These are phyloP conservation scores for Diplazon laetatorius DNA, from an alignment of 2,888 invertebrate species.

Conservation along the genomic window DNA sequence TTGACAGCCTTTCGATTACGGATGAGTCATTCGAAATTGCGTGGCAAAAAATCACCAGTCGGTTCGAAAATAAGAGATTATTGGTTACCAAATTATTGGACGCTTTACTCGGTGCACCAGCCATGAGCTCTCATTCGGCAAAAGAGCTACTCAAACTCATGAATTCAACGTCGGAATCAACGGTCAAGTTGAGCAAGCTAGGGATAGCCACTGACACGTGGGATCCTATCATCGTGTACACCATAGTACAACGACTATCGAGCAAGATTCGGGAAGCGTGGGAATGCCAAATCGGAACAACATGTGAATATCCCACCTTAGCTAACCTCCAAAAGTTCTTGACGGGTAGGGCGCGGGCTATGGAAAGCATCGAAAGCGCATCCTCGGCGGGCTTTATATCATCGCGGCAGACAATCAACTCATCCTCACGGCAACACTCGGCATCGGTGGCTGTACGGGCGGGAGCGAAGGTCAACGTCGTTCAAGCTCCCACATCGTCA, in stretches of 20 bases:
- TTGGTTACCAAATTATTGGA: slow-evolving; percentile 2
- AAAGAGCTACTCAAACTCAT: not conserved
- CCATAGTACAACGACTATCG: not conserved
- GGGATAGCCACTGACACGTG: not conserved
- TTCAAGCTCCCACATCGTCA: no score
- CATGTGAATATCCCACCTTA: not conserved
- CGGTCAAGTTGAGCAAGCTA: slow-evolving; percentile 5
- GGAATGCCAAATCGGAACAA: slow-evolving; percentile 21
- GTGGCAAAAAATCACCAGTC: not conserved
- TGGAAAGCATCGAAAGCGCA: slow-evolving; percentile 7
- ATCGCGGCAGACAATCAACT: no score
- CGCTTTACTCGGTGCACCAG: not conserved
- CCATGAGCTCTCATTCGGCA: not conserved
- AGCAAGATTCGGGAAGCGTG: slow-evolving; percentile 11
- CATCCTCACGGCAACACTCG: not conserved
- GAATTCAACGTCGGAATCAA: not conserved
- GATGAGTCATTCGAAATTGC: slow-evolving; percentile 12
- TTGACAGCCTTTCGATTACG: not conserved
- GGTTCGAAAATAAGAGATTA: slow-evolving; percentile 15
- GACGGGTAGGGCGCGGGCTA: slow-evolving; percentile 11
- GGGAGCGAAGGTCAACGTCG: no score
- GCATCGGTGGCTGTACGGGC: no score
- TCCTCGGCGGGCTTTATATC: not conserved
- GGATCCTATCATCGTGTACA: not conserved
- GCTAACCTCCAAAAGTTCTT: not conserved